phyloP scores from a whole-genome alignment of 1,140 invertebrate species.

The Caenorhabditis remanei region DNA sequence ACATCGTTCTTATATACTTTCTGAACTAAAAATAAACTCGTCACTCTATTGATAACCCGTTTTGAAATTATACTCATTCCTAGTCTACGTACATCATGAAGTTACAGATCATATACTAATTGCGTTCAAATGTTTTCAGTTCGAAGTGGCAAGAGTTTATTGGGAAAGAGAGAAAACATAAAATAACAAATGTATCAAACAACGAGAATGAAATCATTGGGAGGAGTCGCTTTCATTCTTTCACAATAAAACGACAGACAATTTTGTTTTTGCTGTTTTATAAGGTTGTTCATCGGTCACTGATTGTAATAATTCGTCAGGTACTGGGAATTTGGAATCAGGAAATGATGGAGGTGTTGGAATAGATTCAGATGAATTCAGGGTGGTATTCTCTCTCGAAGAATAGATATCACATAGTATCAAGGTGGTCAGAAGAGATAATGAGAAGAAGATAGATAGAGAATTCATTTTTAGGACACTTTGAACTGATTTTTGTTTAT shows the following conservation, averaged over 20 bases:
- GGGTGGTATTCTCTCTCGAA: background rate
- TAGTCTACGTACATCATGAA: background rate
- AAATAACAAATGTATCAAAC: background rate
- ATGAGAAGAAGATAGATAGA: background rate
- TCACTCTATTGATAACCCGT: conserved; percentile 14
- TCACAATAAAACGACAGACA: background rate
- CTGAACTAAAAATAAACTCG: background rate
- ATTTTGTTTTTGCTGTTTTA: conserved; percentile 26
- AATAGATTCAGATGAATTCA: background rate
- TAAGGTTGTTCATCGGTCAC: conserved; percentile 3
- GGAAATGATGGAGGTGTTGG: background rate
- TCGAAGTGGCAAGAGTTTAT: conserved; percentile 10
- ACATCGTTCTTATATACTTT: background rate
- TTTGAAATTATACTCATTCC: background rate
- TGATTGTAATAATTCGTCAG: background rate
- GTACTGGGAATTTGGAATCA: background rate
- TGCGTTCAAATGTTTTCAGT: conserved; percentile 39
- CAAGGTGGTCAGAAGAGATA: background rate
- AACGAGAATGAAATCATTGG: background rate
- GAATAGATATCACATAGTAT: background rate
- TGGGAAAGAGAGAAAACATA: background rate
- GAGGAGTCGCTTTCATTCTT: background rate
- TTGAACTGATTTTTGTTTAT: background rate
- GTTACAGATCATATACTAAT: conserved; percentile 13
- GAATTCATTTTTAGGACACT: background rate